phyloP scores from a whole-genome alignment of 2,888 invertebrate genomes.

The Sarcophaga carnaria region DNA sequence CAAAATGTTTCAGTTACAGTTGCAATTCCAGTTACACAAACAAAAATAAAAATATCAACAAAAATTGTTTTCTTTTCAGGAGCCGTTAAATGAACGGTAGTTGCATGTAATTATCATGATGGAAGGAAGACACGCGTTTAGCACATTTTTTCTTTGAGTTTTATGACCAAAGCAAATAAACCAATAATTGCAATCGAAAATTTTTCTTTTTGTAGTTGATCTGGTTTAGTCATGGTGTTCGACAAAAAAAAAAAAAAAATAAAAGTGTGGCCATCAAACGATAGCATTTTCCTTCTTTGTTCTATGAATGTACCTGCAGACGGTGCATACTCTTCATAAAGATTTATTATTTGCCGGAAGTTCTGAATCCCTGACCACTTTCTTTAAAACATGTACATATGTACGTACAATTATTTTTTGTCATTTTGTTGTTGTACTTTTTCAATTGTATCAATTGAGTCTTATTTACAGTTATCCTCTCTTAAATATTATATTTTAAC shows the following conservation, averaged over 20 bases:
- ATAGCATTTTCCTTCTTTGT: no score
- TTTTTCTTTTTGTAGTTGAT: no score
- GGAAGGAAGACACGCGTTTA: constrained; percentile 73
- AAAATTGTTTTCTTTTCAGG: background rate
- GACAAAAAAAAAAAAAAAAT: no score
- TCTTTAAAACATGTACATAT: no score
- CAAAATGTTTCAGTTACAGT: no score
- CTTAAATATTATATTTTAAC: constrained; percentile 2
- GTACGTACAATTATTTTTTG: no score
- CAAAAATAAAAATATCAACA: constrained; percentile 9
- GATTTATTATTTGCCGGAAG: no score
- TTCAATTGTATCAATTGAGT: constrained; percentile 16
- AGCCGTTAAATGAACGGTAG: constrained; percentile 28
- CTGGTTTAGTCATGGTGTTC: no score
- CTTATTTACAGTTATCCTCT: background rate
- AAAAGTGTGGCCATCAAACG: no score
- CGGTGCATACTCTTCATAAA: no score
- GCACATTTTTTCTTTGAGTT: constrained; percentile 74
- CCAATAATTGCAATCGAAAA: constrained; percentile 32
- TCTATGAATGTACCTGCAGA: no score
- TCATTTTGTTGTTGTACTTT: constrained; percentile 31
- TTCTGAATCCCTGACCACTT: no score
- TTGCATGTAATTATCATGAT: constrained; percentile 72
- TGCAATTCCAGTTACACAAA: background rate
- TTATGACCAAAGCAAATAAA: constrained; percentile 28